These are phyloP conservation scores for Acromyrmex echinatior DNA, from an alignment of 1,140 invertebrate genomes.

Conservation along the genomic window DNA sequence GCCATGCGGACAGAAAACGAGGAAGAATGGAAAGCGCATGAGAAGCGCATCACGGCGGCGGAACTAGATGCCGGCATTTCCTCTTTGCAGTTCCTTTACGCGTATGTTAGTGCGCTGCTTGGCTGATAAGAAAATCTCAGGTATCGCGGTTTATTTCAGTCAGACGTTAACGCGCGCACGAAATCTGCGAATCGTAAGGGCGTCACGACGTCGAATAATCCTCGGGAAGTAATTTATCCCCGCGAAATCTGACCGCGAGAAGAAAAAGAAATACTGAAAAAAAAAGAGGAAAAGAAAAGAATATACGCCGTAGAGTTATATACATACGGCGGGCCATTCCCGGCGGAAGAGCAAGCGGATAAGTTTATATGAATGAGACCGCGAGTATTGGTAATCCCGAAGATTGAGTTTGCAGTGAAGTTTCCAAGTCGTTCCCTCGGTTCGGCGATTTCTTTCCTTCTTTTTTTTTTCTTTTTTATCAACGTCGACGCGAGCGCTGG, in stretches of 20 bases:
- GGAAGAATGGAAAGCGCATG: conserved; percentile 48
- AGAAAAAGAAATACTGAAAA: neutral
- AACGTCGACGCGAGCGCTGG: conserved; percentile 22
- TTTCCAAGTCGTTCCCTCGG: conserved; percentile 33
- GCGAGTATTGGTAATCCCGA: conserved; percentile 67
- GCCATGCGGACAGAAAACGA: conserved; percentile 45
- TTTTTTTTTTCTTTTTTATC: neutral
- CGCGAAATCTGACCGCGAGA: conserved; percentile 65
- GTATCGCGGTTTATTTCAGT: conserved; percentile 61
- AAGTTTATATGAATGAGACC: conserved; percentile 74
- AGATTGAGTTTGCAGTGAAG: conserved; percentile 63
- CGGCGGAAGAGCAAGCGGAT: conserved; percentile 54
- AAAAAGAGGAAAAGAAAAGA: conserved; percentile 20
- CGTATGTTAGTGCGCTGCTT: conserved; percentile 5
- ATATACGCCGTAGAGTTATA: neutral
- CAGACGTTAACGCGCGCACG: conserved; percentile 42
- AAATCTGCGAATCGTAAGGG: conserved; percentile 61
- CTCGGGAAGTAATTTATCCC: conserved; percentile 69
- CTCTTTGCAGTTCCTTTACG: conserved; percentile 11
- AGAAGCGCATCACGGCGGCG: conserved; percentile 35
- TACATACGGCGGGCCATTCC: conserved; percentile 33
- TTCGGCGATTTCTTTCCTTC: conserved; percentile 9
- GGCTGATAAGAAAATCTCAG: conserved; percentile 51
- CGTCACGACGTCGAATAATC: conserved; percentile 68
- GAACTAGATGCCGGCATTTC: conserved; percentile 39